phyloP scores from a whole-genome alignment of 2,888 invertebrate species.

The Lithophane socia region DNA sequence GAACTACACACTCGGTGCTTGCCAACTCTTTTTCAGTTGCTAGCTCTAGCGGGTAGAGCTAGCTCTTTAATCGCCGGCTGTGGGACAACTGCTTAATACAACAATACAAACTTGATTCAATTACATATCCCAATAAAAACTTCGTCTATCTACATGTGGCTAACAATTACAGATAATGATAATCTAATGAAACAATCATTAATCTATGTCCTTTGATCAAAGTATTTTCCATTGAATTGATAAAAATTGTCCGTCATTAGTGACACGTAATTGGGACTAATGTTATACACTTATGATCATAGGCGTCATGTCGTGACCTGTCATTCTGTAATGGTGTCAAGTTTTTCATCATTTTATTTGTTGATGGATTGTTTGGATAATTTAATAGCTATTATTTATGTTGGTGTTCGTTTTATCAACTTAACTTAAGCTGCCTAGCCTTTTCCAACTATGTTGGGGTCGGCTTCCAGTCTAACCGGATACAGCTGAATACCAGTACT shows the following conservation, averaged over 20 bases:
- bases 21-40: too few relatives aligned
- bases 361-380: constrained; percentile 34
- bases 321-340: constrained; percentile 49
- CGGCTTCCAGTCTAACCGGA: too few relatives aligned
- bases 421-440: too few relatives aligned
- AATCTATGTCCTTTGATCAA: constrained; percentile 73
- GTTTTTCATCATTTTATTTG: constrained; percentile 31
- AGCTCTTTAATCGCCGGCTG: too few relatives aligned
- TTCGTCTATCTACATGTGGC: constrained; percentile 49
- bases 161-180: constrained; percentile 55
- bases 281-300: constrained; percentile 32
- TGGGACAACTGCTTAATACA: not conserved
- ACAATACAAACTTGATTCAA: constrained; percentile 56
- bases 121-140: constrained; percentile 66
- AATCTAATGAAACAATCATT: constrained; percentile 82
- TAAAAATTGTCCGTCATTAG: constrained; percentile 81
- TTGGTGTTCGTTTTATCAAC: not conserved
- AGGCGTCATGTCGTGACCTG: constrained; percentile 51
- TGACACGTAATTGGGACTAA: constrained; percentile 58
- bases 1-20: too few relatives aligned
- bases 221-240: constrained; percentile 78
- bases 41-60: too few relatives aligned
- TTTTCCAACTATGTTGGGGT: too few relatives aligned
- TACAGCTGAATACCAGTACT: too few relatives aligned
- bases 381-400: constrained; percentile 22